Conservation (phyloP, 1,140 invertebrate genomes). For the Drosophila aff. region DNA sequence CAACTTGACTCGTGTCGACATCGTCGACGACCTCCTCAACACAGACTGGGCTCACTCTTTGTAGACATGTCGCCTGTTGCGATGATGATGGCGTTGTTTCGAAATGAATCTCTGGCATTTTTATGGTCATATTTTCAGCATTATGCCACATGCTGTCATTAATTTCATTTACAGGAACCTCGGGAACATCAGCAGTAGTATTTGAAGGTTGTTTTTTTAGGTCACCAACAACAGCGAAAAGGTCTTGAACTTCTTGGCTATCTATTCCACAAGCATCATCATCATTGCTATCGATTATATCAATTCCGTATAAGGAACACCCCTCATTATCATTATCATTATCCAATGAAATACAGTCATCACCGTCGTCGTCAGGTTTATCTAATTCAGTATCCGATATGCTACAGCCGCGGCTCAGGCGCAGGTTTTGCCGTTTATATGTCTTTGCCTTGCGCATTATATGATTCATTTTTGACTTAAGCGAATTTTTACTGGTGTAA, state of each 20-base stretch:
- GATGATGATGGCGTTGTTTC: constrained; percentile 13
- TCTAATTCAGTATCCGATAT: constrained; percentile 71
- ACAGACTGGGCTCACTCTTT: constrained; percentile 40
- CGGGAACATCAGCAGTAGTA: not conserved
- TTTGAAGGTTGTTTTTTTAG: constrained; percentile 28
- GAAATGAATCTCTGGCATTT: constrained; percentile 38
- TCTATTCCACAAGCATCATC: not conserved
- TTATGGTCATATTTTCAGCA: not conserved
- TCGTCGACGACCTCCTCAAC: constrained; percentile 10
- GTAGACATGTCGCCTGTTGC: constrained; percentile 8
- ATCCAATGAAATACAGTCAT: constrained; percentile 65
- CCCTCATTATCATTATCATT: constrained; percentile 51
- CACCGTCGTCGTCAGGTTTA: constrained; percentile 3
- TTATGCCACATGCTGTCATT: not conserved
- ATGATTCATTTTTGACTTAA: constrained; percentile 73
- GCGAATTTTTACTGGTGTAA: constrained; percentile 52
- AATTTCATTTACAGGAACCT: not conserved
- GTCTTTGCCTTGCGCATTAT: constrained; percentile 80
- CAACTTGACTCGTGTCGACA: not conserved
- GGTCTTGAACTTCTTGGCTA: constrained; percentile 1
- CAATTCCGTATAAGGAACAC: constrained; percentile 35
- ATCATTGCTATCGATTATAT: constrained; percentile 9
- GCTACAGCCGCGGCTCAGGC: constrained; percentile 57
- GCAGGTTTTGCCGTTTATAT: constrained; percentile 76
- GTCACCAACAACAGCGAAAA: constrained; percentile 67